Conservation (phyloP, 2,113 vertebrate species). For the Hippolais icterina region DNA sequence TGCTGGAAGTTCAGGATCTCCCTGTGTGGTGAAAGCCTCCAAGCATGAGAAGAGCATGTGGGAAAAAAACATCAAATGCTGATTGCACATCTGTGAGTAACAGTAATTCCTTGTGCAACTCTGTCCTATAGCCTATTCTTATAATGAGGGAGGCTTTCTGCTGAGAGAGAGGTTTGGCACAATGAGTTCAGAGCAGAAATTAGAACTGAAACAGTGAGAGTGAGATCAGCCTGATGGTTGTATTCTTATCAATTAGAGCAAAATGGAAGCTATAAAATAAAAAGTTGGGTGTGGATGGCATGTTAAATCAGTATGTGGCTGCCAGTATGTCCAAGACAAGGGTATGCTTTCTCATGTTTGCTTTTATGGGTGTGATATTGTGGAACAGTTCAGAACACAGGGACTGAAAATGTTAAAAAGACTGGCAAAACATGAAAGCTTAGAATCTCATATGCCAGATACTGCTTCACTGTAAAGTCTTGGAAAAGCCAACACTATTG, state of each 20-base stretch:
- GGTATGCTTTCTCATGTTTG: neutral
- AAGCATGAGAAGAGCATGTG: accelerated
- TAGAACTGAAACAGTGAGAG: neutral
- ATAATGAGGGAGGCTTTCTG: neutral
- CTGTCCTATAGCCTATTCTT: neutral
- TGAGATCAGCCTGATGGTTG: neutral
- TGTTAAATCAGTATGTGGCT: neutral
- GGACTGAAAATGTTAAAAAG: neutral
- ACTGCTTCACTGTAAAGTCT: neutral
- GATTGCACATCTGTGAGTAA: neutral
- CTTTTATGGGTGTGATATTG: neutral
- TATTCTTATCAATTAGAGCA: neutral
- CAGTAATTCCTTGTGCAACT: neutral
- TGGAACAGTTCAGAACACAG: neutral
- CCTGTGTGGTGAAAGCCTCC: neutral
- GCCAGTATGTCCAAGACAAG: neutral
- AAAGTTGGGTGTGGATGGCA: neutral
- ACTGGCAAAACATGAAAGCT: neutral
- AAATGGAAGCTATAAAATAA: neutral
- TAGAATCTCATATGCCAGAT: neutral
- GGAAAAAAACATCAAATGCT: neutral
- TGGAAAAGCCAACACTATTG: neutral
- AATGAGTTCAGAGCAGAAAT: neutral
- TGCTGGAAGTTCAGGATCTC: neutral
- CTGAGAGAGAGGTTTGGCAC: neutral